phyloP scores from a whole-genome alignment of 1,140 invertebrate species.

The Reticulitermes speratus region DNA sequence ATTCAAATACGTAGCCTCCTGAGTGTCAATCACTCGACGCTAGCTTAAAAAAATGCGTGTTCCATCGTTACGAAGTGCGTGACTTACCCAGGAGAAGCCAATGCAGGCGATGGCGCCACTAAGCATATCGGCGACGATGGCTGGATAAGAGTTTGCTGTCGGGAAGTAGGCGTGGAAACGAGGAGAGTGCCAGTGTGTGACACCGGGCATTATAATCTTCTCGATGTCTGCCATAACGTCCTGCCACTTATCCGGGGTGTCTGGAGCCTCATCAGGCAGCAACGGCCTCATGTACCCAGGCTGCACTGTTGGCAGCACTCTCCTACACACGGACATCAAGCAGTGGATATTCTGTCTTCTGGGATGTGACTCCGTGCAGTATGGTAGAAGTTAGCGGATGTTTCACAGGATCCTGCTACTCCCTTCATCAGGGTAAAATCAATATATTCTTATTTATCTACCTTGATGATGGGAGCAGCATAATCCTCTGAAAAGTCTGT shows the following conservation, averaged over 20 bases:
- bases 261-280: slow-evolving; percentile 79
- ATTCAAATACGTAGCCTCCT: too few relatives aligned
- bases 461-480: too few relatives aligned
- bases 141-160: slow-evolving; percentile 92
- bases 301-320: slow-evolving; percentile 76
- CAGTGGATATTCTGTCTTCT: neutral
- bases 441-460: too few relatives aligned
- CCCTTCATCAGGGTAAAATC: too few relatives aligned
- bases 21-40: too few relatives aligned
- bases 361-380: too few relatives aligned
- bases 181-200: slow-evolving; percentile 96
- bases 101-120: slow-evolving; percentile 91
- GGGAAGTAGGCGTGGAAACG: slow-evolving; percentile 98
- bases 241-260: slow-evolving; percentile 77
- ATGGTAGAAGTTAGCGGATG: too few relatives aligned
- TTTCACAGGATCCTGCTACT: too few relatives aligned
- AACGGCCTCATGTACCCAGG: slow-evolving; percentile 83
- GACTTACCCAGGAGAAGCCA: slow-evolving; percentile 80
- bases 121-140: slow-evolving; percentile 94
- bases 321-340: slow-evolving; percentile 52
- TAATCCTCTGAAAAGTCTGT: too few relatives aligned
- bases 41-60: too few relatives aligned
- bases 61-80: too few relatives aligned
- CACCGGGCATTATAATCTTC: slow-evolving; percentile 93
- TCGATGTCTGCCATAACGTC: slow-evolving; percentile 90